Evolutionary conservation across 92 coral and sea anemone genomes (phyloP).

Genomic region (Zoanthus solanderi): DNA sequence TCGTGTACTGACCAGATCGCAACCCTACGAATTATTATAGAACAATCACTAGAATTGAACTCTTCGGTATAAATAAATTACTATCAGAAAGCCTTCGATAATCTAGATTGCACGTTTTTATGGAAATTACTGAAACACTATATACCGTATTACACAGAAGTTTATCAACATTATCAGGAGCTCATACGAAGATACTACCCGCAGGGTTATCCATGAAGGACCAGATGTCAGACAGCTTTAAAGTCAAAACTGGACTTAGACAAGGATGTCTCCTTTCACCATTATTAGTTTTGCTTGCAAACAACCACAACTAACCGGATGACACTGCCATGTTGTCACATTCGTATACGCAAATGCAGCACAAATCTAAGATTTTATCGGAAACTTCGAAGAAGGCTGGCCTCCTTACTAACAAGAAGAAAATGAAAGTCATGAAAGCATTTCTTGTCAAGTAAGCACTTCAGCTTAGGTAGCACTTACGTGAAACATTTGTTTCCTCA

Average conservation of each 20-base stretch:
- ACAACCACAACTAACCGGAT: neutral
- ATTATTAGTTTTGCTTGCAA: neutral
- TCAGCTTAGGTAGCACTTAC: too few relatives aligned
- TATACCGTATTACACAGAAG: neutral
- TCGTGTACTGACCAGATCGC: neutral
- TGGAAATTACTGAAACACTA: neutral
- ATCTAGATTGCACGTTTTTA: neutral
- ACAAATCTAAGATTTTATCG: neutral
- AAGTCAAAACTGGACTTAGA: neutral
- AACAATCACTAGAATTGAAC: neutral
- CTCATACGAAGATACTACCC: neutral
- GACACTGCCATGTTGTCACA: neutral
- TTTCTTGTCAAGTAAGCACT: too few relatives aligned
- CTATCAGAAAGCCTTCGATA: neutral
- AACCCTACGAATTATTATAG: too few relatives aligned
- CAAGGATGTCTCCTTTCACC: constrained; percentile 1
- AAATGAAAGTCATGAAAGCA: too few relatives aligned
- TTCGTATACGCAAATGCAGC: neutral
- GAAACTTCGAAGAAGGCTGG: too few relatives aligned
- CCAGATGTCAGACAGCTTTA: neutral
- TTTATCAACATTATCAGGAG: neutral
- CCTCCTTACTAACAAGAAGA: too few relatives aligned
- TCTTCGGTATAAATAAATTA: neutral
- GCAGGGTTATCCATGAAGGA: neutral
- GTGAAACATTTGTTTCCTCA: too few relatives aligned